Conservation (phyloP, 1,140 invertebrate species). For the Drosophila varians region DNA sequence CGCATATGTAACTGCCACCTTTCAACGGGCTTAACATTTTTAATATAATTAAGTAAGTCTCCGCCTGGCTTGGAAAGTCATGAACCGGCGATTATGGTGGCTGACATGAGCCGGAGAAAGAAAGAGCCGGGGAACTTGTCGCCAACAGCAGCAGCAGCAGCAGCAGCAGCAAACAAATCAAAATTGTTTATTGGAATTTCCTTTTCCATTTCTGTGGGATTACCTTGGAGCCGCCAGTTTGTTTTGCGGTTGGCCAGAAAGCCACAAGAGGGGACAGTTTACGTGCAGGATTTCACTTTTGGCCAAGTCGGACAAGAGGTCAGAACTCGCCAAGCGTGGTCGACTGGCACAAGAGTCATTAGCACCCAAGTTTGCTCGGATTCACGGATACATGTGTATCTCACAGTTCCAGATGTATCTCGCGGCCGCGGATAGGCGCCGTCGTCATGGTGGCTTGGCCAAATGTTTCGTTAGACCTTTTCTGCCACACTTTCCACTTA, state of each 20-base stretch:
- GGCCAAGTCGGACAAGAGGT: slow-evolving; percentile 29
- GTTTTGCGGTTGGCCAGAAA: slow-evolving; percentile 50
- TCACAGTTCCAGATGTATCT: slow-evolving; percentile 4
- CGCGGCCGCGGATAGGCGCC: slow-evolving; percentile 31
- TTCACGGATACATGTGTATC: slow-evolving; percentile 14
- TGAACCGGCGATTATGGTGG: slow-evolving; percentile 21
- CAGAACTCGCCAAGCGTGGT: slow-evolving; percentile 60
- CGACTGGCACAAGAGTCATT: slow-evolving; percentile 45
- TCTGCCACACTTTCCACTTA: slow-evolving; percentile 40
- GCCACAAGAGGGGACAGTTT: slow-evolving; percentile 46
- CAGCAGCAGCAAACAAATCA: slow-evolving; percentile 33
- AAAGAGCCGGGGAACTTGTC: slow-evolving; percentile 30
- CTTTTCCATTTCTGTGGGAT: slow-evolving; percentile 46
- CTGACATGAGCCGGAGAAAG: slow-evolving; percentile 16
- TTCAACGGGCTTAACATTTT: slow-evolving; percentile 45
- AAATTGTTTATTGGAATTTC: slow-evolving; percentile 66
- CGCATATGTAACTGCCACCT: slow-evolving; percentile 18
- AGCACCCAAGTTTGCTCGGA: slow-evolving; percentile 27
- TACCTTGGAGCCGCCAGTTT: slow-evolving; percentile 23
- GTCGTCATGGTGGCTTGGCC: slow-evolving; percentile 44
- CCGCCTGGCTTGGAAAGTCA: slow-evolving; percentile 45
- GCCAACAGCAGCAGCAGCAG: slow-evolving; percentile 10
- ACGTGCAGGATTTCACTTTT: slow-evolving; percentile 64
- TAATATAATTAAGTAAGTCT: slow-evolving; percentile 65
- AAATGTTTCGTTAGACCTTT: slow-evolving; percentile 41